phyloP scores from a whole-genome alignment of 2,113 vertebrate species.

The Halichoeres trimaculatus region DNA sequence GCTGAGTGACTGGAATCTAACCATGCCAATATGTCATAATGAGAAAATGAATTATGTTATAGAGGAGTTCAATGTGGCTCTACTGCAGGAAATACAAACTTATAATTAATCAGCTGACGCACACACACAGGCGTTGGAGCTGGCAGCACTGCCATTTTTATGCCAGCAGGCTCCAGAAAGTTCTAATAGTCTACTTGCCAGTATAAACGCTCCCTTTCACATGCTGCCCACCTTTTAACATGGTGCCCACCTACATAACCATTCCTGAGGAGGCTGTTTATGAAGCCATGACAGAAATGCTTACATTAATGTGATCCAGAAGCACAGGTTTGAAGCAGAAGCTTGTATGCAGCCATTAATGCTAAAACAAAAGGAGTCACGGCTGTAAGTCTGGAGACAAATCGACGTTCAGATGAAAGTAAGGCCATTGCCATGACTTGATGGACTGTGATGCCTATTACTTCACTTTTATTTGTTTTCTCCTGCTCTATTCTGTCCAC shows the following conservation, averaged over 20 bases:
- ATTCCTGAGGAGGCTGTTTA: neutral
- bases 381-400: constrained; percentile 15
- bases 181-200: neutral
- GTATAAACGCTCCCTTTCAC: neutral
- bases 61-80: neutral
- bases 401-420: constrained; percentile 18
- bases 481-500: constrained; percentile 26
- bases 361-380: constrained; percentile 13
- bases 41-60: neutral
- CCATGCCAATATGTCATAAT: neutral
- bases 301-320: constrained; percentile 7
- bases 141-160: constrained; percentile 5
- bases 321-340: constrained; percentile 15
- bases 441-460: constrained; percentile 10
- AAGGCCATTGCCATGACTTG: neutral
- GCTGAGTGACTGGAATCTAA: neutral
- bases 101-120: neutral
- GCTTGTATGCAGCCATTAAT: neutral
- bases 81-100: neutral
- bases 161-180: neutral
- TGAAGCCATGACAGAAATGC: neutral
- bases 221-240: neutral
- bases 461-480: constrained; percentile 27
- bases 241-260: neutral
- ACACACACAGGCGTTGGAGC: neutral